phyloP scores from a whole-genome alignment of 2,797 vertebrate genomes.

The Sebastes iracundus region DNA sequence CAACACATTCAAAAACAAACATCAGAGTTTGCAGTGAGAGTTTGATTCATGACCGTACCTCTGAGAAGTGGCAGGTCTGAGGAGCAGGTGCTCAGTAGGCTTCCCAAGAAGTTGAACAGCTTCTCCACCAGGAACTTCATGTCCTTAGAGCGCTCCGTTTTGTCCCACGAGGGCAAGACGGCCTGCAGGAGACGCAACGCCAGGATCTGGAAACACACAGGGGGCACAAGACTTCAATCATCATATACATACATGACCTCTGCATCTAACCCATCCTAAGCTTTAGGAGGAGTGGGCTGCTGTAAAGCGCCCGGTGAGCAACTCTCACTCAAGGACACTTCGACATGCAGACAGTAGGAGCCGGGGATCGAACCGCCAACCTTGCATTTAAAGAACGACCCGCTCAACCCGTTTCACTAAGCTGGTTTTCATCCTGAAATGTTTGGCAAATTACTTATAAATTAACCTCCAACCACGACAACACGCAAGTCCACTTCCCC shows the following conservation, averaged over 20 bases:
- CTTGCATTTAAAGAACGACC: too few species aligned
- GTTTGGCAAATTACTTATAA: neutral
- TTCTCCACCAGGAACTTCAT: slow-evolving; percentile 98
- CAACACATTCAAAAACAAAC: neutral
- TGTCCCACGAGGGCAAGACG: slow-evolving; percentile 97
- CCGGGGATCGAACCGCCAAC: too few species aligned
- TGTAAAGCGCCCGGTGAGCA: too few species aligned
- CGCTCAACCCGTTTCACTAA: too few species aligned
- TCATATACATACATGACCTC: neutral
- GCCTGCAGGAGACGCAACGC: slow-evolving; percentile 94
- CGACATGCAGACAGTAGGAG: too few species aligned
- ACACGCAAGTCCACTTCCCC: too few species aligned
- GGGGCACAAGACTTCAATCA: too few species aligned
- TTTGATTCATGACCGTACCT: slow-evolving; percentile 79
- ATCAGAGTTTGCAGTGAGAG: neutral
- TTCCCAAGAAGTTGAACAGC: slow-evolving; percentile 93
- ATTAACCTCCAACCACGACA: too few species aligned
- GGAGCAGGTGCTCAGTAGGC: slow-evolving; percentile 94
- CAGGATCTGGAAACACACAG: slow-evolving; percentile 86
- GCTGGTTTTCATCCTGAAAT: neutral
- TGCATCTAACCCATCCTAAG: too few species aligned
- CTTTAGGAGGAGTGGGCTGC: too few species aligned
- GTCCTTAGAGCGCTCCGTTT: slow-evolving; percentile 91
- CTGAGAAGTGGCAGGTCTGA: slow-evolving; percentile 94
- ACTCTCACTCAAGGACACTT: too few species aligned